phyloP scores from a whole-genome alignment of 2,113 vertebrate species.

The Raphicerus campestris region DNA sequence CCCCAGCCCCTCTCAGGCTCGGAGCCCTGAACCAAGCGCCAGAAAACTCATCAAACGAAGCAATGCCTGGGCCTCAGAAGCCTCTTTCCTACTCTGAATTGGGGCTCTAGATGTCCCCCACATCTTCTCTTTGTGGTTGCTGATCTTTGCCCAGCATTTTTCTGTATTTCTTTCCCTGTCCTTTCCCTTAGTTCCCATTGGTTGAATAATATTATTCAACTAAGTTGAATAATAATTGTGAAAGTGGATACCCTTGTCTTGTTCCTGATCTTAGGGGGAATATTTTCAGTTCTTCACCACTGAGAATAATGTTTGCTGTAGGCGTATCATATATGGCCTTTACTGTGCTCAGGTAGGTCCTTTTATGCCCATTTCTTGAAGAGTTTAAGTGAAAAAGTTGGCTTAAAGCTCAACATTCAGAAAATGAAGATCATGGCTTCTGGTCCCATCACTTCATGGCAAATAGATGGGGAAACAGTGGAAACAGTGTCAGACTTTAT shows the following conservation, averaged over 20 bases:
- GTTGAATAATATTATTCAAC: neutral
- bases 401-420: too few species aligned
- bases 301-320: neutral
- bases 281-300: neutral
- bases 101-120: neutral
- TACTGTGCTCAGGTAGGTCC: neutral
- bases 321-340: neutral
- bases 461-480: too few species aligned
- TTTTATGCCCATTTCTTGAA: neutral
- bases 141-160: neutral
- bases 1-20: slow-evolving; percentile 67
- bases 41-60: slow-evolving; percentile 89
- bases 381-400: neutral
- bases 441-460: too few species aligned
- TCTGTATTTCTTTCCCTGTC: neutral
- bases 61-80: slow-evolving; percentile 65
- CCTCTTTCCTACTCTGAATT: neutral
- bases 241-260: neutral
- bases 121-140: neutral
- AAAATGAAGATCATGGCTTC: too few species aligned
- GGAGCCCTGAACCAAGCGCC: slow-evolving; percentile 73
- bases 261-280: neutral
- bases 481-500: too few species aligned
- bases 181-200: neutral
- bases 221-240: neutral